Percentiles rank a stretch among this genome's conserved stretches.
phyloP scores from a whole-genome alignment of 2,113 vertebrate genomes.

The Empidonax traillii region DNA sequence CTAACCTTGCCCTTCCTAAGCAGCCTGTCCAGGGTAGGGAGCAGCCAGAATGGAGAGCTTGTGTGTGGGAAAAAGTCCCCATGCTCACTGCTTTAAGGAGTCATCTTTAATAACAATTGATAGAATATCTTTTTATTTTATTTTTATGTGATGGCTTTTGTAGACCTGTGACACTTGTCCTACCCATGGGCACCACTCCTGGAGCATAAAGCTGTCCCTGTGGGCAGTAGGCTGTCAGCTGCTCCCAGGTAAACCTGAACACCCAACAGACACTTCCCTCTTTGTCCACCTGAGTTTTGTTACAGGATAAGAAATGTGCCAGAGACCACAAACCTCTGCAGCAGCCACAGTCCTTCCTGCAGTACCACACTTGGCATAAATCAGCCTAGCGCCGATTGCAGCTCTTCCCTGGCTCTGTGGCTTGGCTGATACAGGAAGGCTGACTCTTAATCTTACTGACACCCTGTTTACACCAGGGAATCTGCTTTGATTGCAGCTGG shows the following conservation, averaged over 20 bases:
- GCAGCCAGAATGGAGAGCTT: rapidly evolving
- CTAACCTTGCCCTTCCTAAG: neutral
- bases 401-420: neutral
- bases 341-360: rapidly evolving
- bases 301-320: neutral
- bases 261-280: neutral
- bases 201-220: neutral
- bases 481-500: neutral
- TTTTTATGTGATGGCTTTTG: neutral
- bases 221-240: neutral
- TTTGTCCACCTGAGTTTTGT: neutral
- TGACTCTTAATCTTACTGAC: neutral
- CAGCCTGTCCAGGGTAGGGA: neutral
- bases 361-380: rapidly evolving
- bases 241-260: neutral
- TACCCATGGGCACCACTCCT: neutral
- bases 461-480: neutral
- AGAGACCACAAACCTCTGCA: neutral
- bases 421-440: neutral
- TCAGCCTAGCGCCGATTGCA: rapidly evolving
- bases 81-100: neutral
- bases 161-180: neutral
- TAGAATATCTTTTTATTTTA: neutral
- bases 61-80: rapidly evolving
- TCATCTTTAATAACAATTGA: neutral